phyloP scores from a whole-genome alignment of 1,140 invertebrate genomes.

The Amyelois transitella region DNA sequence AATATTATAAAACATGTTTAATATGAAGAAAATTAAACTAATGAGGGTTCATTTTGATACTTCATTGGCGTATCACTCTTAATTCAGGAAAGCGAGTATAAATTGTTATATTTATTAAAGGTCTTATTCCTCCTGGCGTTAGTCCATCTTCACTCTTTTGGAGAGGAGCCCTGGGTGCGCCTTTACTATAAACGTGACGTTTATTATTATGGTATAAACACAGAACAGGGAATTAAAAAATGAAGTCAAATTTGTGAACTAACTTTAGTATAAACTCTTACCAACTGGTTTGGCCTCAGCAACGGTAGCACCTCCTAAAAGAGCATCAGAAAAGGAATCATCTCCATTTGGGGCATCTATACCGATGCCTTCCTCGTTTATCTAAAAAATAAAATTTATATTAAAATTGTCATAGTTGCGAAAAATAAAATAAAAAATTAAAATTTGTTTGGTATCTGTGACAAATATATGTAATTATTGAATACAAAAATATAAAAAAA shows the following conservation, averaged over 20 bases:
- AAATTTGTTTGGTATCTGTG: neutral
- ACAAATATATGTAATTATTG: neutral
- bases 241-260: neutral
- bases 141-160: no score
- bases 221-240: no score
- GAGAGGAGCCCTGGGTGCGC: no score
- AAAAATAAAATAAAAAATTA: neutral
- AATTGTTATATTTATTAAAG: no score
- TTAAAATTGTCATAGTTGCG: no score
- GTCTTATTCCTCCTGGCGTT: no score
- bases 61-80: no score
- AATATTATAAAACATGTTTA: neutral
- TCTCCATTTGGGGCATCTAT: constrained; percentile 42
- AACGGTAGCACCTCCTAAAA: constrained; percentile 73
- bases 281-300: constrained; percentile 83
- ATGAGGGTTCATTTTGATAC: no score
- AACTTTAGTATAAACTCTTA: constrained; percentile 17
- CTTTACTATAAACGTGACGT: no score
- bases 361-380: constrained; percentile 71
- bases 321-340: constrained; percentile 33
- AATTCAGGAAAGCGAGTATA: no score
- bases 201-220: no score
- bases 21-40: neutral
- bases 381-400: constrained; percentile 15
- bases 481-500: constrained; percentile 20